Percentiles rank a stretch among this genome's conserved stretches.
Evolutionary conservation across 2,113 vertebrate species (phyloP).

Genomic region (Varanus komodoensis): DNA sequence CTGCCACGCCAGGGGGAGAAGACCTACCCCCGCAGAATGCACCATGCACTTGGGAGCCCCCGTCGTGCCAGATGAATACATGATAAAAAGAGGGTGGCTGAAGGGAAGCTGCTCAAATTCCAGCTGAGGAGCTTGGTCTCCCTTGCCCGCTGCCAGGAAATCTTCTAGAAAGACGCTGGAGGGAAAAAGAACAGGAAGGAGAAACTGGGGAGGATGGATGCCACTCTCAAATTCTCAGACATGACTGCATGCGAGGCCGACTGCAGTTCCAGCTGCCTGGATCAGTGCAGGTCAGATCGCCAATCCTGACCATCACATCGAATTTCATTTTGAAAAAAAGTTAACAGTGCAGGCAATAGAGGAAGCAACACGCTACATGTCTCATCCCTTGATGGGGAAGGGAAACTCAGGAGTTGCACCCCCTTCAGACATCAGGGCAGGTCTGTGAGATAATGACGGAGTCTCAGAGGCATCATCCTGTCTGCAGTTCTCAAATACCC

Average conservation of each 20-base stretch:
- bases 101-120: conserved; percentile 98
- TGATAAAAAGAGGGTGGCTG: conserved; percentile 93
- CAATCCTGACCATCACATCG: too few relatives aligned
- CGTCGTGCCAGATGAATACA: conserved; percentile 97
- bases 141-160: conserved; percentile 84
- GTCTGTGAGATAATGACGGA: too few relatives aligned
- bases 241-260: too few relatives aligned
- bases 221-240: not conserved
- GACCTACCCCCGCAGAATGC: conserved; percentile 94
- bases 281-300: not conserved
- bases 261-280: not conserved
- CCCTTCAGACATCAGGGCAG: too few relatives aligned
- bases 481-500: too few relatives aligned
- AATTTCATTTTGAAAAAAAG: not conserved
- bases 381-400: too few relatives aligned
- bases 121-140: conserved; percentile 90
- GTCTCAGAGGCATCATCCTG: too few relatives aligned
- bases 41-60: conserved; percentile 98
- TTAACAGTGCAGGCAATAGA: not conserved
- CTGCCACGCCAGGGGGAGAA: not conserved
- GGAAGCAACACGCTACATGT: too few relatives aligned
- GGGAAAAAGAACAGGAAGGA: not conserved
- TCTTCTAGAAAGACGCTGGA: conserved; percentile 91
- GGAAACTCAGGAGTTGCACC: too few relatives aligned
- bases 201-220: not conserved